Percentiles rank a stretch among this genome's conserved stretches.
These are phyloP conservation scores for Volucella zonaria DNA, from an alignment of 2,888 invertebrate genomes.

Conservation along the genomic window DNA sequence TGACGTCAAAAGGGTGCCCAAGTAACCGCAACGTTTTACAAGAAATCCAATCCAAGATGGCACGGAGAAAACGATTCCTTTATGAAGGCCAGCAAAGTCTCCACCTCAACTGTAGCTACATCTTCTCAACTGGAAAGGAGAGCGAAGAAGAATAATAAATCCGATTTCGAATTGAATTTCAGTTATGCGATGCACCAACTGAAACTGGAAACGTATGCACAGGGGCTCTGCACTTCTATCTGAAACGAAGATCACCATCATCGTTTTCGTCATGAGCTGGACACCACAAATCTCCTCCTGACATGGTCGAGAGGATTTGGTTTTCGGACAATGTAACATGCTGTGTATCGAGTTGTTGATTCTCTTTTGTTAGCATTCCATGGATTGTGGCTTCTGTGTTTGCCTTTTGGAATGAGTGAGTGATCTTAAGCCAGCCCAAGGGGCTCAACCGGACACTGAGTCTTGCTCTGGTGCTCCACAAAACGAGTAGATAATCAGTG, in stretches of 20 bases:
- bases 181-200: constrained; percentile 63
- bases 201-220: constrained; percentile 52
- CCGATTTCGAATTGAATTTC: constrained; percentile 59
- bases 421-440: constrained; percentile 33
- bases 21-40: constrained; percentile 68
- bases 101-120: not conserved
- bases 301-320: constrained; percentile 63
- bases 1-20: constrained; percentile 64
- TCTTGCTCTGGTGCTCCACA: constrained; percentile 24
- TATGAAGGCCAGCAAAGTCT: constrained; percentile 16
- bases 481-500: constrained; percentile 7
- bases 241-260: constrained; percentile 48
- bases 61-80: constrained; percentile 50
- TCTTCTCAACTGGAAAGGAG: not conserved
- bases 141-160: constrained; percentile 31
- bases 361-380: constrained; percentile 60
- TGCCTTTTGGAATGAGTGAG: constrained; percentile 6
- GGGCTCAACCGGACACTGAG: not conserved
- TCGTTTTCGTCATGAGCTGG: constrained; percentile 33
- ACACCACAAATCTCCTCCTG: constrained; percentile 57
- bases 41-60: constrained; percentile 65
- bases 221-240: constrained; percentile 6
- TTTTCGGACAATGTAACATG: constrained; percentile 62
- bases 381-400: constrained; percentile 65
- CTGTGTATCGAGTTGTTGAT: constrained; percentile 40